Conservation (phyloP, 2,888 invertebrate genomes). For the Torymus aiolomorphi region DNA sequence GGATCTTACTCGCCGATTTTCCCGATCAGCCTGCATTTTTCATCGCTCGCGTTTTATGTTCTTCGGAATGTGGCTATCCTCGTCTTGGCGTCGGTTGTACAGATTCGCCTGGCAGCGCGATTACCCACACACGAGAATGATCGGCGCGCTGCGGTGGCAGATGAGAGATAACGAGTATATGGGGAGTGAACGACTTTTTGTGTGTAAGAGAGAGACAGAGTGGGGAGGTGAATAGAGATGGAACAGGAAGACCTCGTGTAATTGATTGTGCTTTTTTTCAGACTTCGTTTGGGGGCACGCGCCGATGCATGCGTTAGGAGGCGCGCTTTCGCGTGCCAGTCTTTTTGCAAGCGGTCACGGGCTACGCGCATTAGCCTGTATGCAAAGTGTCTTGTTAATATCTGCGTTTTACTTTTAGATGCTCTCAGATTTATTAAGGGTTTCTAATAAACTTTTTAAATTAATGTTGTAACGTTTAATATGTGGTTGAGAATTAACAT, state of each 20-base stretch:
- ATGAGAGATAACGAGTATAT: slow-evolving; percentile 36
- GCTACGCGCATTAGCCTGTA: no score
- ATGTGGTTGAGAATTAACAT: no score
- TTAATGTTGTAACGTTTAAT: no score
- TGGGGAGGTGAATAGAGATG: slow-evolving; percentile 41
- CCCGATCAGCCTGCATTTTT: background rate
- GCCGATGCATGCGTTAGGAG: background rate
- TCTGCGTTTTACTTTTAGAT: no score
- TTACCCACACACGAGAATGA: slow-evolving; percentile 6
- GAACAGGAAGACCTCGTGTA: slow-evolving; percentile 38
- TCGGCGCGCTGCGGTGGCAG: slow-evolving; percentile 36
- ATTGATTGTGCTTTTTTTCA: slow-evolving; percentile 42
- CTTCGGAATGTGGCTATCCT: background rate
- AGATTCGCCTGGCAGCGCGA: background rate
- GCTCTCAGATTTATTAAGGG: no score
- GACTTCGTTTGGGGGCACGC: slow-evolving; percentile 21
- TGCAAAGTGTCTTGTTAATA: no score
- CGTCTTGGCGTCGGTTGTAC: background rate
- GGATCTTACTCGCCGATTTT: slow-evolving; percentile 1
- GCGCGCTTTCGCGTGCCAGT: background rate
- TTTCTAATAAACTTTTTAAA: no score
- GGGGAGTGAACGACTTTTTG: slow-evolving; percentile 23
- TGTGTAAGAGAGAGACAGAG: slow-evolving; percentile 24
- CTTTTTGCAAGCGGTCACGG: background rate
- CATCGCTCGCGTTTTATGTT: background rate